Evolutionary conservation across 2,888 invertebrate genomes (phyloP).

Genomic region (Eilema sororculum): DNA sequence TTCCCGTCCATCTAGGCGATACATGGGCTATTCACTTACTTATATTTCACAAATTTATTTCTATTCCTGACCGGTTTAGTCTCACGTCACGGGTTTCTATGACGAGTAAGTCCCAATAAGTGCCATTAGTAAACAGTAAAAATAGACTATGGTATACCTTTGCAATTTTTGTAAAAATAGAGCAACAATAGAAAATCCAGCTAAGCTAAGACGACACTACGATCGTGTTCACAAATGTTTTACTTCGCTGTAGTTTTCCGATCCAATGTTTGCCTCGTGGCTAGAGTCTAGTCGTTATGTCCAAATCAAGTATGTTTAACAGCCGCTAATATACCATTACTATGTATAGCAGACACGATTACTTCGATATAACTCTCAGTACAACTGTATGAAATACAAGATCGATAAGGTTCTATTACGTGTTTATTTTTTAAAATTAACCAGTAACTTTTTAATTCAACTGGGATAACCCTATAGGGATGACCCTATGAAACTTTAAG

Average conservation of each 20-base stretch:
- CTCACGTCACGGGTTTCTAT: too few species aligned
- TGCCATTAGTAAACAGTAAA: too few species aligned
- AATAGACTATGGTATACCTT: not conserved
- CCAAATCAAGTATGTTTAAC: slow-evolving; percentile 80
- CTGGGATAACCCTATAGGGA: not conserved
- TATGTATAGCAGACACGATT: slow-evolving; percentile 62
- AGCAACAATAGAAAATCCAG: not conserved
- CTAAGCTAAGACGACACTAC: not conserved
- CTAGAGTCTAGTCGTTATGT: slow-evolving; percentile 63
- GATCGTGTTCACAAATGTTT: slow-evolving; percentile 32
- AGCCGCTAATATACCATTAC: slow-evolving; percentile 71
- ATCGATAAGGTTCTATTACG: not conserved
- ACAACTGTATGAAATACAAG: not conserved
- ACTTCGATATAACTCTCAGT: slow-evolving; percentile 30
- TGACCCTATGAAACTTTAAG: not conserved
- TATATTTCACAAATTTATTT: too few species aligned
- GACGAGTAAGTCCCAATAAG: not conserved
- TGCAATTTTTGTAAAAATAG: not conserved
- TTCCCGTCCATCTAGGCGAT: too few species aligned
- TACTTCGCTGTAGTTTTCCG: slow-evolving; percentile 77
- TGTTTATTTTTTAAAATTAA: not conserved
- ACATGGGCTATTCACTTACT: too few species aligned
- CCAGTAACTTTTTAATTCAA: not conserved
- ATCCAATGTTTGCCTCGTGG: slow-evolving; percentile 76
- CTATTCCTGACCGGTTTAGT: too few species aligned